phyloP scores from a whole-genome alignment of 2,797 vertebrate species.

The Melopsittacus undulatus region DNA sequence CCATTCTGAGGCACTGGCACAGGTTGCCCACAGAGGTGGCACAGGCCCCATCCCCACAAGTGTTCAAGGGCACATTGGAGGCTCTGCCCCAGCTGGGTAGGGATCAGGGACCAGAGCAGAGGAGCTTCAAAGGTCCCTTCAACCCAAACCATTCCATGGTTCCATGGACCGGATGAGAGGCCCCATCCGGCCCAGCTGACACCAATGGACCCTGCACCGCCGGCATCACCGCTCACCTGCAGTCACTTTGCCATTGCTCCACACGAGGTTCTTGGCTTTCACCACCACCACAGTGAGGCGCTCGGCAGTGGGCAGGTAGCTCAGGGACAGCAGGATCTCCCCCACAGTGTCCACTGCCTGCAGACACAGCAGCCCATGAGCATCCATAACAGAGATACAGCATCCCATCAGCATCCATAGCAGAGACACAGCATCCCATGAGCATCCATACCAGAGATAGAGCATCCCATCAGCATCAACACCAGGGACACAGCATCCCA shows the following conservation, averaged over 20 bases:
- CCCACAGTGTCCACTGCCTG: constrained; percentile 92
- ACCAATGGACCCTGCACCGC: too few relatives aligned
- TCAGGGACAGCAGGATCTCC: constrained; percentile 94
- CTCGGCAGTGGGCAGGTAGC: constrained; percentile 96
- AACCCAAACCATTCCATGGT: neutral
- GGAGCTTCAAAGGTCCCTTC: neutral
- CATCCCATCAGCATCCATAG: accelerated
- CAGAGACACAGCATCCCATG: too few relatives aligned
- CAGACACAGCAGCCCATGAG: neutral
- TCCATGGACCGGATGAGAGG: neutral
- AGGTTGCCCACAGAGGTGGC: too few relatives aligned
- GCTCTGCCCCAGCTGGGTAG: neutral
- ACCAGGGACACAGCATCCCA: neutral
- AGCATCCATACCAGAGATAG: accelerated
- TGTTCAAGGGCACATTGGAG: too few relatives aligned
- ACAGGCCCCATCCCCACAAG: too few relatives aligned
- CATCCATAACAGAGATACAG: too few relatives aligned
- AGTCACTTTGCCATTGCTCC: constrained; percentile 89
- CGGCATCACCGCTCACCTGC: constrained; percentile 81
- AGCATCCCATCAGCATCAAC: accelerated
- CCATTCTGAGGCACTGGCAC: too few relatives aligned
- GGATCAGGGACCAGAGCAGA: too few relatives aligned
- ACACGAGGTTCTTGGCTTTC: constrained; percentile 95
- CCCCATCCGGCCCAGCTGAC: too few relatives aligned
- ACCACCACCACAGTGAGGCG: constrained; percentile 96